Evolutionary conservation across 2,113 vertebrate species (phyloP).

Genomic region (Lynx canadensis): DNA sequence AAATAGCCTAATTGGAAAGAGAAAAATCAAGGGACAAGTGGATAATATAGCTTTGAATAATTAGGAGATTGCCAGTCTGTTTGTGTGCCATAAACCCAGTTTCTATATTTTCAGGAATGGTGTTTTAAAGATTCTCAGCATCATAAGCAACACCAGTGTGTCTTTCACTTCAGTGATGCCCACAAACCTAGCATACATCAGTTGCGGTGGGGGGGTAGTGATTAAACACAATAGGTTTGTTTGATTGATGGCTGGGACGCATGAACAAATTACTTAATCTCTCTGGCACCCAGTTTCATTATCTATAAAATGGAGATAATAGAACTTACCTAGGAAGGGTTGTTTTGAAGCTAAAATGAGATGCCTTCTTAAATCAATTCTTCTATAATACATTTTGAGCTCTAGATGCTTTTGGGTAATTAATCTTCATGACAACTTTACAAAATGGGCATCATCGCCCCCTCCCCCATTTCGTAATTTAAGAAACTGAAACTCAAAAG

Average conservation of each 20-base stretch:
- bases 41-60: background rate
- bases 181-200: background rate
- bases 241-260: background rate
- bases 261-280: background rate
- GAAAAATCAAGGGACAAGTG: background rate
- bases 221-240: background rate
- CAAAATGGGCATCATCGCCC: background rate
- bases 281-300: background rate
- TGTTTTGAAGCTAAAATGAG: background rate
- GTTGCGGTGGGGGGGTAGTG: background rate
- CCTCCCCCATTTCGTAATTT: background rate
- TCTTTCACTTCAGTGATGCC: background rate
- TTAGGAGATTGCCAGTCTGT: background rate
- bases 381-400: background rate
- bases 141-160: background rate
- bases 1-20: background rate
- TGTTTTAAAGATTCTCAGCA: background rate
- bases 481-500: conserved; percentile 21
- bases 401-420: background rate
- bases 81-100: background rate
- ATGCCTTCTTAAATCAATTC: background rate
- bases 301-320: background rate
- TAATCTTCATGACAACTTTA: background rate
- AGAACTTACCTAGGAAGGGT: background rate
- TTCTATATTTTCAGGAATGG: background rate